Conservation (phyloP, 2,797 vertebrate genomes). For the Schizothorax lantsangensis region DNA sequence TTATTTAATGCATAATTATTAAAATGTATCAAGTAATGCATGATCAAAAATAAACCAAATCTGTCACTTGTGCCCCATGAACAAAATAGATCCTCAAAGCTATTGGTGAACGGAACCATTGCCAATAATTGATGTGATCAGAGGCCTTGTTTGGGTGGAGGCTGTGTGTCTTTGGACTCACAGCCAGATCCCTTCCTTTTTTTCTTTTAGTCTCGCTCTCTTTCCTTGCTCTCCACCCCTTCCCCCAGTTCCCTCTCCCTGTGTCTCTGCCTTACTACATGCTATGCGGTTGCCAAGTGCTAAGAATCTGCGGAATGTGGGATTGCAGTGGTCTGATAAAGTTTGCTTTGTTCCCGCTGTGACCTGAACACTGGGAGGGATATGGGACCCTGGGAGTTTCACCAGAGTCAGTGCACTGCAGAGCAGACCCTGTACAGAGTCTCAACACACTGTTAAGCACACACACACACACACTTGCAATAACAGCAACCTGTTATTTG, state of each 20-base stretch:
- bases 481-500: constrained; percentile 1
- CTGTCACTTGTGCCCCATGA: neutral
- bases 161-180: constrained; percentile 34
- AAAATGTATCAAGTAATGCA: neutral
- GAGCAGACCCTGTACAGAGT: constrained; percentile 7
- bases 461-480: neutral
- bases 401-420: constrained; percentile 57
- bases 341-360: constrained; percentile 95
- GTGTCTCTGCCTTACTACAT: constrained; percentile 68
- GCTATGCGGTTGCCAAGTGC: constrained; percentile 87
- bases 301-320: constrained; percentile 95
- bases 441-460: constrained; percentile 23
- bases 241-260: constrained; percentile 57
- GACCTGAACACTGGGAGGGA: constrained; percentile 87
- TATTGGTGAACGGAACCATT: constrained; percentile 19
- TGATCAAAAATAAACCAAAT: neutral
- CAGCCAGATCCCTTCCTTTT: constrained; percentile 31
- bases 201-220: constrained; percentile 52
- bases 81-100: neutral
- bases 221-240: constrained; percentile 49
- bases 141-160: constrained; percentile 48
- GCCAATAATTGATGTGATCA: constrained; percentile 40
- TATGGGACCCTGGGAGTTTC: constrained; percentile 80
- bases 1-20: neutral
- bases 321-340: constrained; percentile 92